Percentiles rank a stretch among this genome's conserved stretches.
phyloP scores from a whole-genome alignment of 2,113 vertebrate species.

The Peromyscus maniculatus region DNA sequence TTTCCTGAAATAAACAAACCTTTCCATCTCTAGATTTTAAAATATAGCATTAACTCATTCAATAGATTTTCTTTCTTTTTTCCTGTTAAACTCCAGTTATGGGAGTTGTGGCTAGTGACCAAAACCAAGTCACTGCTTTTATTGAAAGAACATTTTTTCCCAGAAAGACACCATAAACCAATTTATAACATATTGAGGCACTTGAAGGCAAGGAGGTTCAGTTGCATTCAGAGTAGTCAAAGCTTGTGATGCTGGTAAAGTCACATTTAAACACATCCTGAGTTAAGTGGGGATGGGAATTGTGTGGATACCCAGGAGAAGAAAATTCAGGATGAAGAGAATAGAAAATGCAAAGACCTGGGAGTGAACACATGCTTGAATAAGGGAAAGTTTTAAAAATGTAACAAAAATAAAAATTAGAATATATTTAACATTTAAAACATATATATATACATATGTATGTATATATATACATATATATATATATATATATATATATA shows the following conservation, averaged over 20 bases:
- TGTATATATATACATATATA: too few relatives aligned
- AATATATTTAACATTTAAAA: background rate
- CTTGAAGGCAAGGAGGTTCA: background rate
- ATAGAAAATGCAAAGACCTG: background rate
- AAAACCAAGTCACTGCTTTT: background rate
- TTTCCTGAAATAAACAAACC: conserved; percentile 2
- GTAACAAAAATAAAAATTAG: background rate
- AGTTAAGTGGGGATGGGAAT: background rate
- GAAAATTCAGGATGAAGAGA: background rate
- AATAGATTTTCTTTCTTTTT: background rate
- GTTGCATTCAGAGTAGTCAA: background rate
- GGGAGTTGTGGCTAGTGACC: background rate
- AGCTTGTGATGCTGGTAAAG: background rate
- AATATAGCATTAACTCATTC: background rate
- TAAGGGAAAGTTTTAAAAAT: background rate
- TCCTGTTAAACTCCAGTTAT: background rate
- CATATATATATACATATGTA: background rate
- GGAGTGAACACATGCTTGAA: background rate
- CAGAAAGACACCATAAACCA: background rate
- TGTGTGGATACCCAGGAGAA: background rate
- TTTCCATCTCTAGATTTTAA: background rate
- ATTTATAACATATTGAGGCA: background rate
- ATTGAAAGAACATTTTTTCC: background rate
- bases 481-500: too few relatives aligned
- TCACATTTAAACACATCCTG: background rate